Percentiles rank a stretch among this genome's conserved stretches.
These are phyloP conservation scores for Hydrotaea diabolus DNA, from an alignment of 2,888 invertebrate species.

Conservation along the genomic window DNA sequence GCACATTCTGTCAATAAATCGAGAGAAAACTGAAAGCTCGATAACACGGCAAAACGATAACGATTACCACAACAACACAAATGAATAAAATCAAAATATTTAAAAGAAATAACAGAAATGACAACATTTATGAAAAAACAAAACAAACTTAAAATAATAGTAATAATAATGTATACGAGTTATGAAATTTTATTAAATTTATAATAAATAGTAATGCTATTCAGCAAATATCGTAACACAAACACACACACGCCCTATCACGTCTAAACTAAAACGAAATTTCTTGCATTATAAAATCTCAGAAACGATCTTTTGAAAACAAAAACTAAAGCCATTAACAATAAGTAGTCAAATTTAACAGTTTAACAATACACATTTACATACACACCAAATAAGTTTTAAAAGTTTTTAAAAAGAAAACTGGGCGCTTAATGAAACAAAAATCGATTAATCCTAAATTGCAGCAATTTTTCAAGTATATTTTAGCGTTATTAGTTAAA, in stretches of 20 bases:
- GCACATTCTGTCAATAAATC: too few species aligned
- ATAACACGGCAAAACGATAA: too few species aligned
- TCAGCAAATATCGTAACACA: background rate
- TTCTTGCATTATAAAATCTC: slow-evolving; percentile 14
- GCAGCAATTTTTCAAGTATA: too few species aligned
- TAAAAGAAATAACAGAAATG: slow-evolving; percentile 37
- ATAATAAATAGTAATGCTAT: slow-evolving; percentile 26
- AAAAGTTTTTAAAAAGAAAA: too few species aligned
- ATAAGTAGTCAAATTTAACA: slow-evolving; percentile 46
- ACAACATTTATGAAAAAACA: too few species aligned
- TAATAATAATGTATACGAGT: slow-evolving; percentile 46
- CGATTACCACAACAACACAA: background rate
- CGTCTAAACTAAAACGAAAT: background rate
- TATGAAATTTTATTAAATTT: slow-evolving; percentile 34
- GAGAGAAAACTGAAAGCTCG: too few species aligned
- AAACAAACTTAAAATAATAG: slow-evolving; percentile 17
- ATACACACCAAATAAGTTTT: background rate
- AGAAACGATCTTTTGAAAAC: background rate
- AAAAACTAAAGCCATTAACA: slow-evolving; percentile 16
- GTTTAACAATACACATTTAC: background rate
- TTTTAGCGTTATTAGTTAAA: too few species aligned
- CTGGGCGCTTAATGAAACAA: too few species aligned
- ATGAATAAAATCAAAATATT: slow-evolving; percentile 41
- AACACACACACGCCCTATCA: background rate
- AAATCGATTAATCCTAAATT: too few species aligned